These are phyloP conservation scores for Rhamnusium bicolor DNA, from an alignment of 2,888 invertebrate species.

Conservation along the genomic window DNA sequence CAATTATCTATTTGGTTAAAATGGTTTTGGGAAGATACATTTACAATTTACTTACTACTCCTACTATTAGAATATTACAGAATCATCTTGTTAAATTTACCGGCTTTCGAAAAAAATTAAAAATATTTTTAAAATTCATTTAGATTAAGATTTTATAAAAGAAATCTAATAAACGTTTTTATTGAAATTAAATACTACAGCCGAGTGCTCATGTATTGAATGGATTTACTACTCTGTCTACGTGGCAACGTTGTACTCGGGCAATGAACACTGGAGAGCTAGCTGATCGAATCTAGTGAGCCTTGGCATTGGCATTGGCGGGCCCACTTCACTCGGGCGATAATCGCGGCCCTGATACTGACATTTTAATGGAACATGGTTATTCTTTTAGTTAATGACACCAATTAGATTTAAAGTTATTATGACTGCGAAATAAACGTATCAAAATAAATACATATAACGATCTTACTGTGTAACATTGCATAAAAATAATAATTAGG, in stretches of 20 bases:
- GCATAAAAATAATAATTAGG: background rate
- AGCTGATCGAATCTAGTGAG: constrained; percentile 21
- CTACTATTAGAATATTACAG: too few relatives aligned
- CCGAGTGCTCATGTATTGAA: background rate
- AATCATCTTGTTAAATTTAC: too few relatives aligned
- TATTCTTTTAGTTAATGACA: constrained; percentile 62
- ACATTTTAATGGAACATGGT: constrained; percentile 61
- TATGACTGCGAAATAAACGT: background rate
- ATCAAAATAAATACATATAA: background rate
- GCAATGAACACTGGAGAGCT: constrained; percentile 33
- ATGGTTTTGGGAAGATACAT: too few relatives aligned
- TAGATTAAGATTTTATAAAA: too few relatives aligned
- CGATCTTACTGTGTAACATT: background rate
- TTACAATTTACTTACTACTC: too few relatives aligned
- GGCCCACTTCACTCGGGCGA: constrained; percentile 53
- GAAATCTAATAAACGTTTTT: too few relatives aligned
- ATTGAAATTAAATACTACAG: too few relatives aligned
- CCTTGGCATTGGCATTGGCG: constrained; percentile 42
- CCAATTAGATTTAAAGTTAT: constrained; percentile 47
- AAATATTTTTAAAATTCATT: too few relatives aligned
- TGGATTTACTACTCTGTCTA: background rate
- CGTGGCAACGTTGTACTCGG: constrained; percentile 29
- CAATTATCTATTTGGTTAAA: too few relatives aligned
- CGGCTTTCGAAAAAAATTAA: too few relatives aligned
- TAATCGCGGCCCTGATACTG: constrained; percentile 47